Evolutionary conservation across 1,140 invertebrate species (phyloP).

Genomic region (Pachyrhynchus sulphureomaculatus): DNA sequence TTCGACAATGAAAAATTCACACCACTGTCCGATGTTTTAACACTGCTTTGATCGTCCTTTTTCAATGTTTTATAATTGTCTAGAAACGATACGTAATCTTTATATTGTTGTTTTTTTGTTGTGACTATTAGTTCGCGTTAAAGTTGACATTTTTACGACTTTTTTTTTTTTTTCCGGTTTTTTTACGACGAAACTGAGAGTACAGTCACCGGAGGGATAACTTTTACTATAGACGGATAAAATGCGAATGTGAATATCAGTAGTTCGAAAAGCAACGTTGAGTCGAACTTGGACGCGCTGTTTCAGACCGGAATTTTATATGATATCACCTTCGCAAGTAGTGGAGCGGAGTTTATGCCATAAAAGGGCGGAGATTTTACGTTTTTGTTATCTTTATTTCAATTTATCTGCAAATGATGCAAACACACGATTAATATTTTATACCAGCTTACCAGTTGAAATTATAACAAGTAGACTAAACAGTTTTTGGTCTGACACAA

Average conservation of each 20-base stretch:
- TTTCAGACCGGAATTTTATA: constrained; percentile 31
- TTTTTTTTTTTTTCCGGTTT: not conserved
- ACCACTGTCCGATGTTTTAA: constrained; percentile 33
- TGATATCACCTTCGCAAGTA: constrained; percentile 26
- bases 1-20: constrained; percentile 27
- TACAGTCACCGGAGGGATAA: not conserved
- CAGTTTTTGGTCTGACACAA: too few relatives aligned
- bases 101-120: constrained; percentile 34
- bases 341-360: constrained; percentile 1
- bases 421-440: too few relatives aligned
- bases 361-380: too few relatives aligned
- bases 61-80: constrained; percentile 37
- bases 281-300: constrained; percentile 20
- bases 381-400: too few relatives aligned
- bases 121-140: constrained; percentile 24
- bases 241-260: constrained; percentile 31
- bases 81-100: constrained; percentile 43
- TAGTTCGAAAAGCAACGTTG: constrained; percentile 7
- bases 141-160: constrained; percentile 22
- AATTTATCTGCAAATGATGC: too few relatives aligned
- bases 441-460: too few relatives aligned
- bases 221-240: constrained; percentile 30
- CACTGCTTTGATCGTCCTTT: constrained; percentile 36
- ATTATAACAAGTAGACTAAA: too few relatives aligned
- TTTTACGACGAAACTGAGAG: constrained; percentile 22